Base-by-base conservation (phyloP, 2,797 vertebrate genomes). In the Cirrhinus molitorella region DNA sequence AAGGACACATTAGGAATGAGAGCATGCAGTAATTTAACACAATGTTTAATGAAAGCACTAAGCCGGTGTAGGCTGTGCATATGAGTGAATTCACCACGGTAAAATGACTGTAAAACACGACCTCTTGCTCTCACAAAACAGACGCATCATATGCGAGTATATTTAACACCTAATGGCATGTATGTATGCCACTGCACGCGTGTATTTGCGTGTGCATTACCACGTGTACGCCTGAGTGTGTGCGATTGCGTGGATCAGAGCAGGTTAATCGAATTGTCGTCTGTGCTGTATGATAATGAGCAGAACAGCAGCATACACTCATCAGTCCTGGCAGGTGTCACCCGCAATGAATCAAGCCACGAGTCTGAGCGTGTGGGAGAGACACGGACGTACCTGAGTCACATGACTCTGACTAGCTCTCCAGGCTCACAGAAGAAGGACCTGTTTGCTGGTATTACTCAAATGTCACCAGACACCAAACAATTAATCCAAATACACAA, bases 231-330 rank as follows among this genome's bases (percentile, higher is more conserved):
- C 40, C 12, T 43, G 1, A 59, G 31, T 43, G 63, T 76, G 34
- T 53, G 68, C 13, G 40, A 66, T 5, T 73, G 28, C 45, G 25
- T 55, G 68, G 84, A 79, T 88, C 84, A 81, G 78, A n/a, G 68
- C 61, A 84, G 87, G 87, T 88, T 88, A 88, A 88, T 84, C 79
- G 73, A 84, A 86, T 85, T 79, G 78, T 87, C 23, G 5, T 72
- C 78, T 55, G 59, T 83, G 83, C 34, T 70, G 84, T 81, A 85
- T 84, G 78, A 88, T 84, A 83, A 83, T 87, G 77, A 87, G 55
- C 59, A 79, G 55, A 79, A 77, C 77, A 79, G 47, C 57, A 75
- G 75, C 23, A 70, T 66, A 88, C 23, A 23, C 70, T 84, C 74
- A 88, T 88, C 85, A 82, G 55, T 67, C 49, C 37, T 86, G 82